Percentiles rank a stretch among this genome's conserved stretches.
Evolutionary conservation across 2,797 vertebrate genomes (phyloP).

Genomic region (Prionace glauca): DNA sequence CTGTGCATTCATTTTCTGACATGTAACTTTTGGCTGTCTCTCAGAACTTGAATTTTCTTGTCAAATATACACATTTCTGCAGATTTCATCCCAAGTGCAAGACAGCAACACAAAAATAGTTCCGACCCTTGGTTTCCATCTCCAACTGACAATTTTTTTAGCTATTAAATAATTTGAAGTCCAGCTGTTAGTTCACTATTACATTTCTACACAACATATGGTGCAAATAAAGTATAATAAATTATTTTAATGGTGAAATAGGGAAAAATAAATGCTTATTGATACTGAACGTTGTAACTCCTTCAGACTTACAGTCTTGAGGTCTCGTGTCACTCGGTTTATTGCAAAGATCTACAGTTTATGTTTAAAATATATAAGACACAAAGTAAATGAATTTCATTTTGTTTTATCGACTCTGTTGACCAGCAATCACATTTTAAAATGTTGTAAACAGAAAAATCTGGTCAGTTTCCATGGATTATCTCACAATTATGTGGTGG

Average conservation of each 20-base stretch:
- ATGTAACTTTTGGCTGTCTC: not conserved
- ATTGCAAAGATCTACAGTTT: not conserved
- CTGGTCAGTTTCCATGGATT: not conserved
- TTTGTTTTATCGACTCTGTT: not conserved
- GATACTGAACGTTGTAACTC: not conserved
- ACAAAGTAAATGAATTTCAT: conserved; percentile 1
- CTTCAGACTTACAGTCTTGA: not conserved
- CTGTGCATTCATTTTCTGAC: not conserved
- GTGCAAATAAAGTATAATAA: conserved; percentile 21
- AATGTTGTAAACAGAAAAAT: not conserved
- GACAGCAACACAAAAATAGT: not conserved
- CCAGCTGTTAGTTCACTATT: not conserved
- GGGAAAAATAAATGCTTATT: not conserved
- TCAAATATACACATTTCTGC: not conserved
- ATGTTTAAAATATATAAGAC: not conserved
- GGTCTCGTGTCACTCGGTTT: not conserved
- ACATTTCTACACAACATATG: not conserved
- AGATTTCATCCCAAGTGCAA: not conserved
- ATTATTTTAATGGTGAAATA: conserved; percentile 4
- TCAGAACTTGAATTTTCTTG: not conserved
- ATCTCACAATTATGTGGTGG: not conserved
- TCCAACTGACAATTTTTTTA: not conserved
- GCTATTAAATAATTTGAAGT: not conserved
- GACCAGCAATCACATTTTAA: not conserved
- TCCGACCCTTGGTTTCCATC: not conserved